Evolutionary conservation across 2,888 invertebrate genomes (phyloP), one percentile per base, ranked within the genome.

Genomic region (Oscheius sp.): DNA sequence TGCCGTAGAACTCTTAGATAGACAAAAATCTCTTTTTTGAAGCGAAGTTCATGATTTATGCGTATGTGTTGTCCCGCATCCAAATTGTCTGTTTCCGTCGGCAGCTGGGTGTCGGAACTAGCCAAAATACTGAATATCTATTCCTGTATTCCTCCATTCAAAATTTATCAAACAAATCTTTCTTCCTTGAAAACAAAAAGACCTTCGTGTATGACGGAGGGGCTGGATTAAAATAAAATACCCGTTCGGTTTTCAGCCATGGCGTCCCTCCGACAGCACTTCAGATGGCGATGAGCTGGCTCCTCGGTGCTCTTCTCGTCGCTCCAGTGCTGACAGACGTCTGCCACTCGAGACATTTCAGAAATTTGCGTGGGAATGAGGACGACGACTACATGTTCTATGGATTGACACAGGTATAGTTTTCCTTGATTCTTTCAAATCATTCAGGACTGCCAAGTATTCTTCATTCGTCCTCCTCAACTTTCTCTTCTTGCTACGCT

Each of bases 391-490:
- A 61, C 41, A 54, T 76, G 22, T 66, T 76, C 17, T 76, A 76
- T 68, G 75, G 75, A 33, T 56, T 76, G 14, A 76, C 75, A 17
- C 75, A 73, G 72, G 74, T 70, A 26, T 12, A 30, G n/a, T 8
- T 36, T 36, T 14, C 36, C 36, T 8, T 36, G 36, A 14, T 9
- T 36, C 8, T 9, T 8, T 8, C 8, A 36, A 14, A 36, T 14
- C 36, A 36, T 77, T 12, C 61, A 80, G 79, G 81, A 81, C 63
- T 81, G 81, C 54, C 81, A 81, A 69, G 67, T 81, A 67, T 73
- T 81, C 57, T 81, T 81, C 51, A 72, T 78, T 20, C 70, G 79
- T 33, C 73, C 78, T 3, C 75, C 78, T 9, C 81, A 81, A 71
- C 62, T 80, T n/a, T 51, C 68, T 22, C 67, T 76, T 4, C 59